phyloP scores from a whole-genome alignment of 2,113 vertebrate genomes.

The Ceyx melanurus region DNA sequence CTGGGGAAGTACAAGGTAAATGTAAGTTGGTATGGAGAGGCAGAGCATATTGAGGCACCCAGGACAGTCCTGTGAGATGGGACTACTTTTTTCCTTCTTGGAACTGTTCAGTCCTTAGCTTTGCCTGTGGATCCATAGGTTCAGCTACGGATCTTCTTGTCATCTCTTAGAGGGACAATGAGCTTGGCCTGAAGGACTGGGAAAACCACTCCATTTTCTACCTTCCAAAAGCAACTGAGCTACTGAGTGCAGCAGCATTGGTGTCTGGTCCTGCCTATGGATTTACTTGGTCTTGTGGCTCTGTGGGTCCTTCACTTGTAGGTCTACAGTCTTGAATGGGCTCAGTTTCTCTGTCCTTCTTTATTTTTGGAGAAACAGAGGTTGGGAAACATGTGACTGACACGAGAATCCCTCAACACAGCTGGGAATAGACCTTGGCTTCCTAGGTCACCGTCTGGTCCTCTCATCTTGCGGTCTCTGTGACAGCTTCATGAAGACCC shows the following conservation, averaged over 20 bases:
- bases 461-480: not conserved
- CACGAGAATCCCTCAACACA: not conserved
- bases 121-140: not conserved
- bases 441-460: not conserved
- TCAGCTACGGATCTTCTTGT: not conserved
- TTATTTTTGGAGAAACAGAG: not conserved
- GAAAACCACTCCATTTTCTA: not conserved
- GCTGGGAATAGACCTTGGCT: not conserved
- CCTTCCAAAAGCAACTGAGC: not conserved
- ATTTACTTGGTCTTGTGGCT: not conserved
- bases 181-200: not conserved
- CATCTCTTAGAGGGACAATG: not conserved
- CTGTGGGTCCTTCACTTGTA: not conserved
- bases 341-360: not conserved
- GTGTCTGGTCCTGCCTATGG: not conserved
- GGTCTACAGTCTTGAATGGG: not conserved
- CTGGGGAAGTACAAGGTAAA: not conserved
- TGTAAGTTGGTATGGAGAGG: not conserved
- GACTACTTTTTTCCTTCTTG: not conserved
- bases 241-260: too few relatives aligned
- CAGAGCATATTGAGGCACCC: not conserved
- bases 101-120: not conserved
- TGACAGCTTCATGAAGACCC: not conserved
- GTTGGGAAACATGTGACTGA: not conserved
- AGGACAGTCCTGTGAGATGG: not conserved